Percentiles rank a stretch among this genome's conserved stretches.
These are phyloP conservation scores for Protonibea diacanthus DNA, from an alignment of 2,797 vertebrate species.

Conservation along the genomic window DNA sequence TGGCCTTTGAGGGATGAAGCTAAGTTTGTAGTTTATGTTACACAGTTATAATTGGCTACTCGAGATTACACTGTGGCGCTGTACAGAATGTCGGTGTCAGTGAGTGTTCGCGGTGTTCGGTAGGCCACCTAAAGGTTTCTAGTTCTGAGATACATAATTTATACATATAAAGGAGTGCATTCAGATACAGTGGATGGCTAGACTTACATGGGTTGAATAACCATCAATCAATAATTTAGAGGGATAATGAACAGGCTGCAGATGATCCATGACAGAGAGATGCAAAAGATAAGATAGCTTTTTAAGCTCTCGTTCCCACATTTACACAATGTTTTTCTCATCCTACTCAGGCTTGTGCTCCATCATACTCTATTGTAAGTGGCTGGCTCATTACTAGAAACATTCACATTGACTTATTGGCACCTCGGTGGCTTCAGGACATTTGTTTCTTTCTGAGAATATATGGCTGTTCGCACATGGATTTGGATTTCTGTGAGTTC, in stretches of 20 bases:
- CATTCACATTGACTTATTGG: neutral
- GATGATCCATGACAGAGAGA: slow-evolving; percentile 7
- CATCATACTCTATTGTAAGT: neutral
- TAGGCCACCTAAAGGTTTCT: slow-evolving; percentile 35
- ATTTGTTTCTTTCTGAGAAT: neutral
- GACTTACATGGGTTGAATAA: slow-evolving; percentile 2
- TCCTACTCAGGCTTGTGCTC: slow-evolving; percentile 4
- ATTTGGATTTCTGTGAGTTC: neutral
- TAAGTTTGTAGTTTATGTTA: slow-evolving; percentile 55
- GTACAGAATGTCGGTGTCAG: slow-evolving; percentile 47
- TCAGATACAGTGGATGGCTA: neutral
- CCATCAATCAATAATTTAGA: slow-evolving; percentile 14
- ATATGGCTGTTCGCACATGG: neutral
- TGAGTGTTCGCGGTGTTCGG: slow-evolving; percentile 11
- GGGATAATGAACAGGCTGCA: neutral
- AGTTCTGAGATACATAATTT: slow-evolving; percentile 43
- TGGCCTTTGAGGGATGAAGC: slow-evolving; percentile 61
- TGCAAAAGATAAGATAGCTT: neutral
- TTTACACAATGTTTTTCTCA: neutral
- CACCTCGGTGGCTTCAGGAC: neutral
- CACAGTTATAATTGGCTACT: slow-evolving; percentile 61
- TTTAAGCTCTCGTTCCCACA: slow-evolving; percentile 1
- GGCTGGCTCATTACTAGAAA: neutral
- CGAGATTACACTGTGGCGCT: slow-evolving; percentile 35
- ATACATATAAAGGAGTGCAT: slow-evolving; percentile 15